A percentile compares a stretch with the other conserved stretches of the same genome.
phyloP scores from a whole-genome alignment of 2,113 vertebrate species.

The Climacteris rufus region DNA sequence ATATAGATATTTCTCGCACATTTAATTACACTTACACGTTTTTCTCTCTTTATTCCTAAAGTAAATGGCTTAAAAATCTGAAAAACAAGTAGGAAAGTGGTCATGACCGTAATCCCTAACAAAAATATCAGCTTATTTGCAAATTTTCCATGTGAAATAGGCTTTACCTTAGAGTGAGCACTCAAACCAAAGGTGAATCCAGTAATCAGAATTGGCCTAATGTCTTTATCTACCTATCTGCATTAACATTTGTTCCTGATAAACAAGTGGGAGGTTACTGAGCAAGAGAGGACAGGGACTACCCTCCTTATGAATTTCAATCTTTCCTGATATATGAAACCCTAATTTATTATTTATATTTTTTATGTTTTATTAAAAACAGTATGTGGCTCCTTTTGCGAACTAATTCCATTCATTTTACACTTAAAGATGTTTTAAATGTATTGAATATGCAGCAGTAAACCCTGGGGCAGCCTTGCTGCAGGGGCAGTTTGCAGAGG shows the following conservation, averaged over 20 bases:
- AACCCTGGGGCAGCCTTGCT: fast-evolving
- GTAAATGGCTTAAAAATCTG: background rate
- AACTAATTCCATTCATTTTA: background rate
- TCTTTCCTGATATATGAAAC: background rate
- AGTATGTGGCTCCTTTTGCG: background rate
- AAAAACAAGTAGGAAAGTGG: background rate
- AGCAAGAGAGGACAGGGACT: background rate
- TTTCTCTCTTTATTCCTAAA: background rate
- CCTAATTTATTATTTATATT: background rate
- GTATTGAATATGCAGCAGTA: background rate
- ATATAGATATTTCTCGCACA: background rate
- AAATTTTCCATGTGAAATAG: background rate
- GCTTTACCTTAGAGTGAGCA: background rate
- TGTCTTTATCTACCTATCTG: background rate
- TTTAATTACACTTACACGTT: background rate
- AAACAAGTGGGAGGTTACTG: background rate
- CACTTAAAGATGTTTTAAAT: background rate
- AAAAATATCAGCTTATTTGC: background rate
- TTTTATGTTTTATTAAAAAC: background rate
- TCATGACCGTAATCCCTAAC: background rate
- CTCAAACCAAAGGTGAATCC: background rate
- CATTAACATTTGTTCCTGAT: background rate
- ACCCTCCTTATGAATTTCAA: background rate
- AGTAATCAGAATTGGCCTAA: background rate
- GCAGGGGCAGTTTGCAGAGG: background rate